A percentile compares a stretch with the other conserved stretches of the same genome.
Evolutionary conservation across 2,888 invertebrate species (phyloP).

Genomic region (Geophilus truncorum): DNA sequence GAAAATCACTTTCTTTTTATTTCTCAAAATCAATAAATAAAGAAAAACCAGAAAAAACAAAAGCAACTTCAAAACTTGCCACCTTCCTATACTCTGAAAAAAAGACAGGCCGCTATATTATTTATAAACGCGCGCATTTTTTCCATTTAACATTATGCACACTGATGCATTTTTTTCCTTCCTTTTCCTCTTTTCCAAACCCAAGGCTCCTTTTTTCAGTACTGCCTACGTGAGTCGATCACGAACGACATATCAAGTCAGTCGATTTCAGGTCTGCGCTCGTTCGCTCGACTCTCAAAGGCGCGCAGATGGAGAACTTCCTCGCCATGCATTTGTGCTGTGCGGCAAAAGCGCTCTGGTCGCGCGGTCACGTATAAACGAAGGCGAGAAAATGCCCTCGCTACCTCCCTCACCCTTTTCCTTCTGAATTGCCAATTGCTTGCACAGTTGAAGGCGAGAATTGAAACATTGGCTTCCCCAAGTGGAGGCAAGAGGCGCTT

Average conservation of each 20-base stretch:
- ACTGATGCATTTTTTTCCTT: neutral
- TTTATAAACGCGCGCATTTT: no score
- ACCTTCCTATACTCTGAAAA: no score
- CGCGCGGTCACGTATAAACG: constrained; percentile 3
- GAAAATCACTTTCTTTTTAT: no score
- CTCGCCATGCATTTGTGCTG: neutral
- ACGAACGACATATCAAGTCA: constrained; percentile 23
- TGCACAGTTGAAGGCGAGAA: constrained; percentile 6
- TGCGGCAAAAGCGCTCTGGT: constrained; percentile 1
- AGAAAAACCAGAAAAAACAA: no score
- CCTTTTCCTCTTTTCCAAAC: neutral
- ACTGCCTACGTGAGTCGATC: constrained; percentile 18
- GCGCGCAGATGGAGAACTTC: constrained; percentile 24
- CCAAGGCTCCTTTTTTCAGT: neutral
- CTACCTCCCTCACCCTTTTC: constrained; percentile 5
- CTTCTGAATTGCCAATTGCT: constrained; percentile 25
- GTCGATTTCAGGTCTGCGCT: constrained; percentile 17
- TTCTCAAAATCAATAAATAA: no score
- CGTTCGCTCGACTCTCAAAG: constrained; percentile 6
- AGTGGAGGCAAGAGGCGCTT: constrained; percentile 27
- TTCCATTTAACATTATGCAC: neutral
- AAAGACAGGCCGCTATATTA: no score
- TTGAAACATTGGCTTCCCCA: constrained; percentile 21
- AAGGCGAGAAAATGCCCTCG: neutral
- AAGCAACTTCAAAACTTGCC: neutral